Base-by-base conservation (phyloP, 2,888 invertebrate species). In the Phasia obesa region DNA sequence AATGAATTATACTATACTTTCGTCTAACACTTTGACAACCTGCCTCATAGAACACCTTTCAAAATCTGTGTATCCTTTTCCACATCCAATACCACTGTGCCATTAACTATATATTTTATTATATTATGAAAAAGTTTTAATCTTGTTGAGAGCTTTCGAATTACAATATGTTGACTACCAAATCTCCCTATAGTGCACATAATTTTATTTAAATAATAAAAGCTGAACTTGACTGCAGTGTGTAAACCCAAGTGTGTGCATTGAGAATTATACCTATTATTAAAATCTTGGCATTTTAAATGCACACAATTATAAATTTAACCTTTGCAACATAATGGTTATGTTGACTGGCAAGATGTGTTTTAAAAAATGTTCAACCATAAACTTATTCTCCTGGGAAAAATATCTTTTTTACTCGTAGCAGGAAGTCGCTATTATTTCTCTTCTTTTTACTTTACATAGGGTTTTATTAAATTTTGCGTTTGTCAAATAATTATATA, bases 401-500 rank as follows among this genome's bases (percentile, higher is more conserved):
- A 38, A 47, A 70, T 51, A 51, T 42, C 57, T 44, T 21, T 59
- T 65, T 38, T 42, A n/a, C n/a, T n/a, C n/a, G n/a, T n/a, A 65
- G 27, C 55, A 64, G 71, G 70, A 64, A 71, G 78, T 78, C 42
- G 49, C 71, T 21, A 17, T 57, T 71, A 23, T 59, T 64, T 57
- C 9, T 42, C 59, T 42, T 42, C 59, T 42, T 38, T 71, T 71
- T 51, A 38, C 2, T 64, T 4, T 57, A 49, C 38, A 78, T 38
- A 57, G 5, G 19, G 60, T 65, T 44, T 51, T 76, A 31, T 64
- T 44, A 38, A 67, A 49, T 60, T 31, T 65, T 42, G n/a, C 51
- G 9, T 67, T 74, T 60, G 65, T 74, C 25, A 42, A 49, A 71
- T 67, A 81, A 76, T 81, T 76, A 71, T 76, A 67, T 47, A 60